These are phyloP conservation scores for Papilio elwesi DNA, from an alignment of 2,888 invertebrate genomes.

Conservation along the genomic window DNA sequence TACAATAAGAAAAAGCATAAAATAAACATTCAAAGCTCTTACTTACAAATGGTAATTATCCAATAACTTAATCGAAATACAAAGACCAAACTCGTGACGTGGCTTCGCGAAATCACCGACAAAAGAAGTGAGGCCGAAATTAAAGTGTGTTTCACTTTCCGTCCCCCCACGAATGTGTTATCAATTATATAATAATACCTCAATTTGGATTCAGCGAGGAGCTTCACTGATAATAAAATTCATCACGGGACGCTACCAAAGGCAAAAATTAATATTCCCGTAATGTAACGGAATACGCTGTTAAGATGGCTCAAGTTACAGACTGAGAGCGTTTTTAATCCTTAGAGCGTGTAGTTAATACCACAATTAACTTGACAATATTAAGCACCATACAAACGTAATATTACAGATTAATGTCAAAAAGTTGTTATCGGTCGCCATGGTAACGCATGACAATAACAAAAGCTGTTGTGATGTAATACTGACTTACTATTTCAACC, in stretches of 20 bases:
- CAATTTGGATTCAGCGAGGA: conserved; percentile 79
- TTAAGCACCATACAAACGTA: not conserved
- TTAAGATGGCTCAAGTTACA: conserved; percentile 50
- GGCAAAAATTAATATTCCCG: conserved; percentile 82
- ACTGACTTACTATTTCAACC: too few relatives aligned
- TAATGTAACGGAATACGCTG: conserved; percentile 76
- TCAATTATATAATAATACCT: conserved; percentile 78
- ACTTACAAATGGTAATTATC: conserved; percentile 2
- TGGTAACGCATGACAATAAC: too few relatives aligned
- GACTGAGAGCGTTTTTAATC: conserved; percentile 27
- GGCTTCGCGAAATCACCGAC: conserved; percentile 21
- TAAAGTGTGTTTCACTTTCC: conserved; percentile 38
- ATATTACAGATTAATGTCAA: too few relatives aligned
- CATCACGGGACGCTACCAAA: conserved; percentile 76
- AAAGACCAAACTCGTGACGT: not conserved
- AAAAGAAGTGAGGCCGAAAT: conserved; percentile 35
- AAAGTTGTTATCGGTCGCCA: too few relatives aligned
- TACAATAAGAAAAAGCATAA: too few relatives aligned
- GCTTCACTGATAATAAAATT: conserved; percentile 78
- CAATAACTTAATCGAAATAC: not conserved
- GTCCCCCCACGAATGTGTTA: conserved; percentile 63
- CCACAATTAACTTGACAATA: not conserved
- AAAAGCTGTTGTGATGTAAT: too few relatives aligned
- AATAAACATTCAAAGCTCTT: not conserved
- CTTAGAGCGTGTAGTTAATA: not conserved